phyloP scores from a whole-genome alignment of 2,797 vertebrate genomes.

The Pachyuromys duprasi region DNA sequence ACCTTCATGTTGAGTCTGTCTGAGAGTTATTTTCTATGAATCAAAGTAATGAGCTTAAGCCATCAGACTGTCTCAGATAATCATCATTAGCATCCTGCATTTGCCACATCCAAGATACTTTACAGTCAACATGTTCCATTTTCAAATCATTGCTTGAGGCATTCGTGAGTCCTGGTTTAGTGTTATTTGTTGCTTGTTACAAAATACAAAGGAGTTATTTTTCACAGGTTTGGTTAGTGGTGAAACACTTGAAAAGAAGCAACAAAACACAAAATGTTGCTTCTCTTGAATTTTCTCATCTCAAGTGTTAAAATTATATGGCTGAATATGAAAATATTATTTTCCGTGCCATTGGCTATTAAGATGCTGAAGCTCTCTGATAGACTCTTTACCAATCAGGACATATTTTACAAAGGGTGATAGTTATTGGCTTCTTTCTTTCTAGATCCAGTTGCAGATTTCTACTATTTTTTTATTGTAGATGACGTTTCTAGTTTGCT shows the following conservation, averaged over 20 bases:
- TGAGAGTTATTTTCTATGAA: conserved; percentile 69
- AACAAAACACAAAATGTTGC: neutral
- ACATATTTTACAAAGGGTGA: neutral
- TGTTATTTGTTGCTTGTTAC: conserved; percentile 30
- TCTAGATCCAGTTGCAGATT: neutral
- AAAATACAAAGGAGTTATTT: conserved; percentile 10
- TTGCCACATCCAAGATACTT: conserved; percentile 49
- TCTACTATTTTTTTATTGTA: neutral
- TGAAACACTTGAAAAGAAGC: conserved; percentile 21
- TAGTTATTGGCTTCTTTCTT: neutral
- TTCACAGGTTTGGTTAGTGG: conserved; percentile 17
- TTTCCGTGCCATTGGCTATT: neutral
- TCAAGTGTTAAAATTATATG: neutral
- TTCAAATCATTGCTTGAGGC: conserved; percentile 64
- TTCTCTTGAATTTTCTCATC: conserved; percentile 37
- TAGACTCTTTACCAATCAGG: neutral
- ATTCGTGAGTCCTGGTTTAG: conserved; percentile 1
- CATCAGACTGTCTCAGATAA: conserved; percentile 74
- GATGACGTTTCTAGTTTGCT: neutral
- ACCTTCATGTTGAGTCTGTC: conserved; percentile 67
- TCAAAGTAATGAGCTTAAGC: conserved; percentile 76
- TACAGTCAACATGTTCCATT: conserved; percentile 41
- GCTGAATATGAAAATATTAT: neutral
- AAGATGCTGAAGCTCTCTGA: neutral
- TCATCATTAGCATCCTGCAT: conserved; percentile 59